These are phyloP conservation scores for Aphelocoma californica DNA, from an alignment of 2,797 vertebrate genomes.

Conservation along the genomic window DNA sequence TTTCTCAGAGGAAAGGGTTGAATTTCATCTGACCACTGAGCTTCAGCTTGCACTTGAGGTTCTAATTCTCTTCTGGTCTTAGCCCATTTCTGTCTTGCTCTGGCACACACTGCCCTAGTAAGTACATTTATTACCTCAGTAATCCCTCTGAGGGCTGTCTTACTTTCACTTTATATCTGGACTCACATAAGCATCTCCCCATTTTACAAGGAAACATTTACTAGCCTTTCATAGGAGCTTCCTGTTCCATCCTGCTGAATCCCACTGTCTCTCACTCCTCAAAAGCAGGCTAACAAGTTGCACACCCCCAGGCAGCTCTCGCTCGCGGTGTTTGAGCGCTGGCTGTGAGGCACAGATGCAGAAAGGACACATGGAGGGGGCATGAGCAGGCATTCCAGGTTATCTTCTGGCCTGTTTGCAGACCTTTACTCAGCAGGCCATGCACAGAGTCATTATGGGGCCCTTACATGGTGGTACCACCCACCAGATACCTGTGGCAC, in stretches of 20 bases:
- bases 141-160: constrained; percentile 55
- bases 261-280: not conserved
- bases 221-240: constrained; percentile 20
- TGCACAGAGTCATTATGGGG: not conserved
- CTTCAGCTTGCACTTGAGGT: constrained; percentile 28
- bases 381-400: accelerated
- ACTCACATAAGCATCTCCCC: constrained; percentile 37
- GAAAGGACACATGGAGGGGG: not conserved
- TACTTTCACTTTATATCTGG: constrained; percentile 61
- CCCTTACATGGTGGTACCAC: not conserved
- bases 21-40: constrained; percentile 30
- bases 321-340: accelerated
- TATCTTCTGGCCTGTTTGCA: not conserved
- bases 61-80: constrained; percentile 56
- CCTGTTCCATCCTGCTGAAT: not conserved
- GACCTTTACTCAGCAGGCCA: not conserved
- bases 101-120: constrained; percentile 62
- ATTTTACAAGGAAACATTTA: constrained; percentile 51
- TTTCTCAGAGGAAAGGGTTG: constrained; percentile 23
- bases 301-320: accelerated
- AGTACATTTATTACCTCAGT: constrained; percentile 56
- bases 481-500: not conserved
- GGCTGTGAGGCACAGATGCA: accelerated
- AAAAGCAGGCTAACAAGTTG: not conserved
- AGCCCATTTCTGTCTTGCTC: constrained; percentile 42